These are phyloP conservation scores for Vulpes vulpes DNA, from an alignment of 2,113 vertebrate genomes.

Conservation along the genomic window DNA sequence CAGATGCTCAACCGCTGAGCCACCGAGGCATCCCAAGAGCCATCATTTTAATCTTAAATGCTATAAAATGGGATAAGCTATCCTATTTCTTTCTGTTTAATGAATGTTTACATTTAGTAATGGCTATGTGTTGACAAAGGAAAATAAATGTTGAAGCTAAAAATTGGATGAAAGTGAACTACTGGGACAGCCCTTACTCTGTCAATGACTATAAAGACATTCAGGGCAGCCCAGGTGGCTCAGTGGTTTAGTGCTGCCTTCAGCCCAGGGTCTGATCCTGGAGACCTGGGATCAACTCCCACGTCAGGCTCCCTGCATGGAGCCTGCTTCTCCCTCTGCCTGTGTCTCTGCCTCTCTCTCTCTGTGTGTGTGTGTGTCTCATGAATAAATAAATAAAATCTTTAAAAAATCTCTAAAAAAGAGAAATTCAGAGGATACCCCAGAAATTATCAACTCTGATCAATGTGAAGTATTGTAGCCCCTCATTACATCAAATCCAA, in stretches of 20 bases:
- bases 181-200: not conserved
- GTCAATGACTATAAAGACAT: conserved; percentile 1
- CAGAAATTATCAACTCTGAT: conserved; percentile 84
- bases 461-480: conserved; percentile 90
- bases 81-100: conserved; percentile 25
- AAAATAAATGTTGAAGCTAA: conserved; percentile 11
- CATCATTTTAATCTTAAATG: conserved; percentile 4
- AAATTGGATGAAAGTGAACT: not conserved
- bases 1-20: too few relatives aligned
- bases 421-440: conserved; percentile 67
- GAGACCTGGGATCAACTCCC: too few relatives aligned
- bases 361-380: too few relatives aligned
- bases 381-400: too few relatives aligned
- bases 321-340: too few relatives aligned
- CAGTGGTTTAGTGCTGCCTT: too few relatives aligned
- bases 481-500: conserved; percentile 92
- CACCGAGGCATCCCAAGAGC: too few relatives aligned
- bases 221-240: not conserved
- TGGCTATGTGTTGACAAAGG: not conserved
- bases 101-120: conserved; percentile 30
- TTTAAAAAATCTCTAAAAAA: not conserved
- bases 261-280: too few relatives aligned
- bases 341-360: too few relatives aligned
- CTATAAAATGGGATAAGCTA: conserved; percentile 29
- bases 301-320: too few relatives aligned